phyloP scores from a whole-genome alignment of 2,113 vertebrate species.

The Etia nguti region DNA sequence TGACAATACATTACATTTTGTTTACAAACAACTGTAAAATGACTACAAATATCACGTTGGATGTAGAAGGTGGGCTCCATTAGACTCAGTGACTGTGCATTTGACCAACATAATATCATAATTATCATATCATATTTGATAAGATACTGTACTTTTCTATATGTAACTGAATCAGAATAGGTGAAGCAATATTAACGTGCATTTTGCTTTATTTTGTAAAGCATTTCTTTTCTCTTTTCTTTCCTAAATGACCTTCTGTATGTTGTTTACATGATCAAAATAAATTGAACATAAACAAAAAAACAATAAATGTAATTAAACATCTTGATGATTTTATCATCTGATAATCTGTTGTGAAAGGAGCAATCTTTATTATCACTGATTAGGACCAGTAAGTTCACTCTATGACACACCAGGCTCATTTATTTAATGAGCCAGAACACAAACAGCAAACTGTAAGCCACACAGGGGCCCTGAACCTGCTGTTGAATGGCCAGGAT shows the following conservation, averaged over 20 bases:
- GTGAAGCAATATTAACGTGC: not conserved
- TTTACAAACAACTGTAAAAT: not conserved
- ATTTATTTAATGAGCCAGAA: conserved; percentile 7
- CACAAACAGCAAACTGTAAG: conserved; percentile 26
- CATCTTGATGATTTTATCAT: not conserved
- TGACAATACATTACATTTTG: not conserved
- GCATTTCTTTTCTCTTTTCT: not conserved
- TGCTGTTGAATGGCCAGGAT: not conserved
- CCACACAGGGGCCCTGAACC: conserved; percentile 12
- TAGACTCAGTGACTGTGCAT: not conserved
- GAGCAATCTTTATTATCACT: not conserved
- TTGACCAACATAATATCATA: not conserved
- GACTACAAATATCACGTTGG: not conserved
- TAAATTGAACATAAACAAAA: not conserved
- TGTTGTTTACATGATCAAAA: not conserved
- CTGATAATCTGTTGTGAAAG: not conserved
- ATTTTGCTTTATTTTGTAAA: not conserved
- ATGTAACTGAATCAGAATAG: not conserved
- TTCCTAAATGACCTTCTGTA: not conserved
- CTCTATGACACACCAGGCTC: not conserved
- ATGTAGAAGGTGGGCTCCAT: not conserved
- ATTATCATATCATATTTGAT: not conserved
- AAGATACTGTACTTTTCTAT: not conserved
- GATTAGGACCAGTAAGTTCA: not conserved
- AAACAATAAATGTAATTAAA: not conserved